A percentile compares a stretch with the other conserved stretches of the same genome.
phyloP scores from a whole-genome alignment of 2,888 invertebrate species.

The Empis stercorea region DNA sequence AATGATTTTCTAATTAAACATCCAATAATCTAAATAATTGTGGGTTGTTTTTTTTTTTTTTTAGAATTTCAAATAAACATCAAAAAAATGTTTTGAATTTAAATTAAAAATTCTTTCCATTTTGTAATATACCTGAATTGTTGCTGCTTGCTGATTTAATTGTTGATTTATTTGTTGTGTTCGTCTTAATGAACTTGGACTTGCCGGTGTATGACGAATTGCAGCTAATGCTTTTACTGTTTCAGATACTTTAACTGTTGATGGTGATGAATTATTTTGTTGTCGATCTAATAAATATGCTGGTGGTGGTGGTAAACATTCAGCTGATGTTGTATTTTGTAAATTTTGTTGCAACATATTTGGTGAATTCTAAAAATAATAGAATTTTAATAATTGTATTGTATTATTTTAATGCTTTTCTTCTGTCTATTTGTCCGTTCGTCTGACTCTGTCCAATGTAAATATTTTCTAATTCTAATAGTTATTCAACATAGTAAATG shows the following conservation, averaged over 20 bases:
- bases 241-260: slow-evolving; percentile 60
- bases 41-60: too few species aligned
- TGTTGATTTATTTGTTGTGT: slow-evolving; percentile 20
- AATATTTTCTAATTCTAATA: too few species aligned
- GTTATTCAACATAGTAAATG: too few species aligned
- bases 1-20: too few species aligned
- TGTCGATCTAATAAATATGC: slow-evolving; percentile 31
- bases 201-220: slow-evolving; percentile 74
- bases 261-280: slow-evolving; percentile 14
- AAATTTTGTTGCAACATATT: slow-evolving; percentile 22
- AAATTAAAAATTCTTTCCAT: too few species aligned
- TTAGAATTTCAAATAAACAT: too few species aligned
- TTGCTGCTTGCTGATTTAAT: slow-evolving; percentile 17
- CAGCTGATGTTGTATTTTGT: slow-evolving; percentile 27
- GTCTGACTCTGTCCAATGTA: too few species aligned
- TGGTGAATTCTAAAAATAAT: slow-evolving; percentile 13
- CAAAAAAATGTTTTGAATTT: too few species aligned
- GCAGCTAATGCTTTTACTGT: slow-evolving; percentile 77
- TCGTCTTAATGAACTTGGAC: slow-evolving; percentile 60
- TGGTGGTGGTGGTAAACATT: slow-evolving; percentile 35
- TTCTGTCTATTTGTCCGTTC: too few species aligned
- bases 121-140: slow-evolving; percentile 27
- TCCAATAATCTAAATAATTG: too few species aligned
- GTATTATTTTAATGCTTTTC: too few species aligned
- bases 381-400: too few species aligned